phyloP scores from a whole-genome alignment of 92 coral and sea anemone genomes.

The Paramuricea clavata region DNA sequence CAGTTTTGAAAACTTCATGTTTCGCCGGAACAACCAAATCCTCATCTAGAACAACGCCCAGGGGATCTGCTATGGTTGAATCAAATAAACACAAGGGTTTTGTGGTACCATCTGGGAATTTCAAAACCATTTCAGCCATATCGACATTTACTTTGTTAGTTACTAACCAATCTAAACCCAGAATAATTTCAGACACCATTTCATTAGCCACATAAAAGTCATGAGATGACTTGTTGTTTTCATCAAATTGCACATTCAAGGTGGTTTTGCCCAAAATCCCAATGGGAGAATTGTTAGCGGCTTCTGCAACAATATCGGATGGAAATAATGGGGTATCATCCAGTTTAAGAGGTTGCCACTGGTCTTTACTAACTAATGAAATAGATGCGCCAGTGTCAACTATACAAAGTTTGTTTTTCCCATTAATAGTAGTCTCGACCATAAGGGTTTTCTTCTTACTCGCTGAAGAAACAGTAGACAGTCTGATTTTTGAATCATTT shows the following conservation, averaged over 20 bases:
- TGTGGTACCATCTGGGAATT: not conserved
- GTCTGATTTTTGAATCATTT: not conserved
- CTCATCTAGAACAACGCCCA: not conserved
- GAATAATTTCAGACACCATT: not conserved
- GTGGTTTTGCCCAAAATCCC: slow-evolving; percentile 1
- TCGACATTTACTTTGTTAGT: not conserved
- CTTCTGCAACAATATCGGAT: not conserved
- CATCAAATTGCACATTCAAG: not conserved
- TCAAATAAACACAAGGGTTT: not conserved
- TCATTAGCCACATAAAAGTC: not conserved
- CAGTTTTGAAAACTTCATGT: slow-evolving; percentile 10
- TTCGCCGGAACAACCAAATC: not conserved
- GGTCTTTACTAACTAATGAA: not conserved
- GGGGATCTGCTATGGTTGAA: slow-evolving; percentile 1
- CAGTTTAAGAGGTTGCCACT: not conserved
- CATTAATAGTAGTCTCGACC: not conserved
- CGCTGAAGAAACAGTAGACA: not conserved
- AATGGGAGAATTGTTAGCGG: not conserved
- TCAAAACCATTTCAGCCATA: not conserved
- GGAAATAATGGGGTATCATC: not conserved
- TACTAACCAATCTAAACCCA: not conserved
- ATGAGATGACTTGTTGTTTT: not conserved
- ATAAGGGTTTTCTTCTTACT: not conserved
- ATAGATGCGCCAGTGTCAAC: slow-evolving; percentile 3
- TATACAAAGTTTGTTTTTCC: not conserved